A percentile compares a stretch with the other conserved stretches of the same genome.
phyloP scores from a whole-genome alignment of 1,140 invertebrate genomes.

The Ptiloglossa arizonensis region DNA sequence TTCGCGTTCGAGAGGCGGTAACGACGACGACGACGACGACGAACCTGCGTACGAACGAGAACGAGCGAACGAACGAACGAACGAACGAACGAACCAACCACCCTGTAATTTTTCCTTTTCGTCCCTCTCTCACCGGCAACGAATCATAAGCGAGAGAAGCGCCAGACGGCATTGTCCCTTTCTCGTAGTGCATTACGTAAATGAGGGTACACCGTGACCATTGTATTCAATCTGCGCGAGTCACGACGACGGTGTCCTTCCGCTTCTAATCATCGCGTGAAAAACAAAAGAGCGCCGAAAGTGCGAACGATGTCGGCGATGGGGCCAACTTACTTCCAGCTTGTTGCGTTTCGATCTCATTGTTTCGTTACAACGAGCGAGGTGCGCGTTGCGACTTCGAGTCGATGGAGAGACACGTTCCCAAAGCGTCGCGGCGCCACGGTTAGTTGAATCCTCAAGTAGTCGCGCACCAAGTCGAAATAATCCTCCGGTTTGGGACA shows the following conservation, averaged over 20 bases:
- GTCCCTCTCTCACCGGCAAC: slow-evolving; percentile 52
- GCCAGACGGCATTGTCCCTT: slow-evolving; percentile 64
- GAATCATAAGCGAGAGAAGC: slow-evolving; percentile 56
- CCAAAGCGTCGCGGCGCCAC: background rate
- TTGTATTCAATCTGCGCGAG: slow-evolving; percentile 59
- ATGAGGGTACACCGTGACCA: slow-evolving; percentile 67
- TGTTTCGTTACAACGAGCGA: background rate
- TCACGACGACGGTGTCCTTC: slow-evolving; percentile 38
- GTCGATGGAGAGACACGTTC: background rate
- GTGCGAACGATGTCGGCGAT: background rate
- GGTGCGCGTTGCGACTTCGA: background rate
- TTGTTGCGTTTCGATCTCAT: slow-evolving; percentile 3
- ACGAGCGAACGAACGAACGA: background rate
- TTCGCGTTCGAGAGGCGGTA: slow-evolving; percentile 45
- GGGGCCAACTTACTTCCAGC: slow-evolving; percentile 3
- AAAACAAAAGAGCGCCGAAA: slow-evolving; percentile 20
- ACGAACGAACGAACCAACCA: slow-evolving; percentile 9
- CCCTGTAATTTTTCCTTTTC: slow-evolving; percentile 50
- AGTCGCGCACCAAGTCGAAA: too few relatives aligned
- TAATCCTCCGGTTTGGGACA: too few relatives aligned
- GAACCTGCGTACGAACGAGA: background rate
- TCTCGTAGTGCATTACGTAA: slow-evolving; percentile 70
- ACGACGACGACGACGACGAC: background rate
- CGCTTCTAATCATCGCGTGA: slow-evolving; percentile 50
- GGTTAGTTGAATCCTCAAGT: background rate